A percentile compares a stretch with the other conserved stretches of the same genome.
Evolutionary conservation across 2,797 vertebrate genomes (phyloP).

Genomic region (Paramormyrops hopkinsi): DNA sequence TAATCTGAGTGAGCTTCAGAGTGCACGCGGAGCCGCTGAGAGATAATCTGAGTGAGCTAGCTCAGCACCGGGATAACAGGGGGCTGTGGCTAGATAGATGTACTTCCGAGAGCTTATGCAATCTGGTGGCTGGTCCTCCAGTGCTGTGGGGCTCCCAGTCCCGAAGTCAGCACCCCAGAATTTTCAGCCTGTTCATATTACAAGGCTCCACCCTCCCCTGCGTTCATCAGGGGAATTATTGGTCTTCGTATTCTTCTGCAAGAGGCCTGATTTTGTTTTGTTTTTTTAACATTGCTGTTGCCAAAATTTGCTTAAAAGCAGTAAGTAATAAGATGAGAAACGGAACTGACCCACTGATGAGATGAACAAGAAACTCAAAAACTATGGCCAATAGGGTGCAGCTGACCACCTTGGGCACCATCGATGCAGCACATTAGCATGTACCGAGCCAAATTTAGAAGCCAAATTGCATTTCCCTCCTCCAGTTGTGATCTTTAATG

Average conservation of each 20-base stretch:
- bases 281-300: not conserved
- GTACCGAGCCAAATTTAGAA: not conserved
- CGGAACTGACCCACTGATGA: not conserved
- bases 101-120: slow-evolving; percentile 62
- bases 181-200: not conserved
- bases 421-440: not conserved
- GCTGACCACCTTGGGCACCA: not conserved
- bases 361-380: not conserved
- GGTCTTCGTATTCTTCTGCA: not conserved
- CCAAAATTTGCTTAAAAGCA: not conserved
- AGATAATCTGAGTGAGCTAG: slow-evolving; percentile 39
- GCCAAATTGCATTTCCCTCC: not conserved
- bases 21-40: too few species aligned
- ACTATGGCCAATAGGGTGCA: not conserved
- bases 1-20: too few species aligned
- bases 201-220: not conserved
- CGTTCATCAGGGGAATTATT: not conserved
- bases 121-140: slow-evolving; percentile 35
- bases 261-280: not conserved
- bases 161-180: not conserved
- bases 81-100: slow-evolving; percentile 56
- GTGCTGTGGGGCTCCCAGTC: not conserved
- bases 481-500: not conserved
- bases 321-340: not conserved
- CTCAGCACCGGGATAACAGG: slow-evolving; percentile 60